phyloP scores from a whole-genome alignment of 2,797 vertebrate genomes.

The Onychomys arenicola region DNA sequence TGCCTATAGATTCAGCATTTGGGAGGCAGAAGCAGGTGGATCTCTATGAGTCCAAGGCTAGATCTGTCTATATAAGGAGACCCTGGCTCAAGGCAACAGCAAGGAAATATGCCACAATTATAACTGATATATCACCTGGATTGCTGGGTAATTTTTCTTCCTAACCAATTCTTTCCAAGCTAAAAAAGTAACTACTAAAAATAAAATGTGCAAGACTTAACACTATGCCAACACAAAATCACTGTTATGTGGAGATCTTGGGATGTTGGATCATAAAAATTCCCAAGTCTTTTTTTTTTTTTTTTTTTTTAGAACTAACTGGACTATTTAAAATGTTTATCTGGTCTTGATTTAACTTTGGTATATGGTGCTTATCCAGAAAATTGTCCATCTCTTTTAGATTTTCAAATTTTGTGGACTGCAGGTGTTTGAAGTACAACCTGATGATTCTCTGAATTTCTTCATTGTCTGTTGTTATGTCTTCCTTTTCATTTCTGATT shows the following conservation, averaged over 20 bases:
- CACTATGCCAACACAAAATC: not conserved
- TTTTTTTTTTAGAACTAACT: not conserved
- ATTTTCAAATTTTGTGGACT: no score
- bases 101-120: not conserved
- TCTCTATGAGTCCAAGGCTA: not conserved
- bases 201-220: not conserved
- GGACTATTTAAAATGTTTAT: no score
- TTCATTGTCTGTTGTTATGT: no score
- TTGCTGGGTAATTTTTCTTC: not conserved
- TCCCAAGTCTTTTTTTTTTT: not conserved
- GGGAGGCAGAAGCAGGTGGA: not conserved
- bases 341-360: no score
- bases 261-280: not conserved
- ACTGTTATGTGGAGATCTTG: not conserved
- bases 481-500: no score
- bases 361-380: no score
- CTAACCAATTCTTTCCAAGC: not conserved
- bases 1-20: not conserved
- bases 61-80: not conserved
- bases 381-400: no score
- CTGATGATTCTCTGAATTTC: no score
- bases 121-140: not conserved
- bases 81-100: not conserved
- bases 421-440: no score
- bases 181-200: conserved; percentile 32